Evolutionary conservation across 2,888 invertebrate genomes (phyloP).

Genomic region (Amaurobius ferox): DNA sequence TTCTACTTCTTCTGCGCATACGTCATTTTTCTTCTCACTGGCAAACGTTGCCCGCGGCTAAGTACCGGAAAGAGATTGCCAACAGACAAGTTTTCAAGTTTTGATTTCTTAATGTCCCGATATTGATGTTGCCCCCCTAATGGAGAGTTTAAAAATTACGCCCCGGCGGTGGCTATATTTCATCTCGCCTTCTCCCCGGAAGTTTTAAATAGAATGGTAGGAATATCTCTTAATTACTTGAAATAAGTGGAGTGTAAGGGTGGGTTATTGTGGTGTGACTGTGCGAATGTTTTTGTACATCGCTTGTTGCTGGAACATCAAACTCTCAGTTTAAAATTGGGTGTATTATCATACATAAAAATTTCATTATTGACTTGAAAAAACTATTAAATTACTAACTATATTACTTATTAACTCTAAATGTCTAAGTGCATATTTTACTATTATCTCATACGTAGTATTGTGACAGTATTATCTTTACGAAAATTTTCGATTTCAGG

Average conservation of each 20-base stretch:
- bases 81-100: slow-evolving; percentile 60
- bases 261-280: background rate
- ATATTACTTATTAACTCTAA: no score
- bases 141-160: slow-evolving; percentile 71
- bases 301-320: slow-evolving; percentile 1
- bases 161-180: slow-evolving; percentile 54
- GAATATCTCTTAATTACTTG: slow-evolving; percentile 16
- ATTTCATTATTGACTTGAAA: no score
- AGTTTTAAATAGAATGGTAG: slow-evolving; percentile 30
- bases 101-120: slow-evolving; percentile 70
- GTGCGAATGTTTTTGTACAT: background rate
- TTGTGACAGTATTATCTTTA: no score
- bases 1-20: background rate
- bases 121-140: slow-evolving; percentile 64
- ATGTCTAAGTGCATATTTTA: no score
- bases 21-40: background rate
- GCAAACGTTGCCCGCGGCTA: background rate
- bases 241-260: background rate
- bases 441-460: no score
- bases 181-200: slow-evolving; percentile 31
- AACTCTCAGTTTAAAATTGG: no score
- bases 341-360: no score
- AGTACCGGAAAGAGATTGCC: slow-evolving; percentile 59
- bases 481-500: no score
- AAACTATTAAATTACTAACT: no score